A percentile compares a stretch with the other conserved stretches of the same genome.
Conservation (phyloP, 2,888 invertebrate species). For the Autographa gamma region DNA sequence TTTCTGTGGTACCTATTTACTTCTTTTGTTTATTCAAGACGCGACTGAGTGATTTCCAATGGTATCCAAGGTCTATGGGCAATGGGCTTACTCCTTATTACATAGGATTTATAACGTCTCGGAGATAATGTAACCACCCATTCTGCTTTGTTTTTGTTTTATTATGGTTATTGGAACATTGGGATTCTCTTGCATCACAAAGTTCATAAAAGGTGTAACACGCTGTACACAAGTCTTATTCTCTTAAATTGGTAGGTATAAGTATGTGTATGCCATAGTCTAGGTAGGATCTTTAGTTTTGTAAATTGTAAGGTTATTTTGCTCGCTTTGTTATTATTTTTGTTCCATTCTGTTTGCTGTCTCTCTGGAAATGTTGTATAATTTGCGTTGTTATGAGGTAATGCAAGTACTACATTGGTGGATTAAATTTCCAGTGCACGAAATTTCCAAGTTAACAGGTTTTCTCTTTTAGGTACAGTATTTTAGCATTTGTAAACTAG, state of each 20-base stretch:
- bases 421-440: not conserved
- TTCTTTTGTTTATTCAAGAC: too few species aligned
- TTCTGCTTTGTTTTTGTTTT: not conserved
- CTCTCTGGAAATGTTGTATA: not conserved
- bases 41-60: not conserved
- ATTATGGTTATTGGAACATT: not conserved
- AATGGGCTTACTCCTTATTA: not conserved
- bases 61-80: not conserved
- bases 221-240: too few species aligned
- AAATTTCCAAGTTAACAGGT: not conserved
- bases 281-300: not conserved
- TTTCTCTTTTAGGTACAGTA: not conserved
- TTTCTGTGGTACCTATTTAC: too few species aligned
- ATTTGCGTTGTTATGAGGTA: slow-evolving; percentile 24
- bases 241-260: too few species aligned
- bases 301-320: slow-evolving; percentile 3
- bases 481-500: not conserved
- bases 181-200: not conserved
- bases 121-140: too few species aligned
- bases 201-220: too few species aligned
- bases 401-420: not conserved
- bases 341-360: not conserved
- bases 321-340: not conserved
- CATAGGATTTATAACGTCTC: not conserved
- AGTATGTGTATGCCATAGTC: too few species aligned